Evolutionary conservation across 30 jellyfish, hydroid and myxozoan genomes (phyloP).

Genomic region (Cassiopea andromeda): DNA sequence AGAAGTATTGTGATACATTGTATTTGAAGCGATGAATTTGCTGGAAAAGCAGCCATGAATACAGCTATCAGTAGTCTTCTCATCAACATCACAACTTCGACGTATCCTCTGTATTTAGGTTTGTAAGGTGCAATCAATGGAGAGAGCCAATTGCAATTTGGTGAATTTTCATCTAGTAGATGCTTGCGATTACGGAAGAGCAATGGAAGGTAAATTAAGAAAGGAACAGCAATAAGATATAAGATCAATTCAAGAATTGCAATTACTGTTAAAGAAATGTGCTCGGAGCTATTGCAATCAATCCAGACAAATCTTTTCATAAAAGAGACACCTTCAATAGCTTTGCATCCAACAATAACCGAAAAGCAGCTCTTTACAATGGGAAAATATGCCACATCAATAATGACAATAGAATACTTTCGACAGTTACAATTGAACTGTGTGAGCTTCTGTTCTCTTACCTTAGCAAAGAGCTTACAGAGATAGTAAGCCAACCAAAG

Average conservation of each 20-base stretch:
- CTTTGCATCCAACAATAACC: slow-evolving; percentile 22
- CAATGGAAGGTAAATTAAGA: slow-evolving; percentile 40
- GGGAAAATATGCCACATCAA: neutral
- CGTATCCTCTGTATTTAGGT: slow-evolving; percentile 14
- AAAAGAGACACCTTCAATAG: slow-evolving; percentile 26
- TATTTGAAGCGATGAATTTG: slow-evolving; percentile 25
- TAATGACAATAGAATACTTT: too few relatives aligned
- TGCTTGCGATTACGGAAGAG: slow-evolving; percentile 23
- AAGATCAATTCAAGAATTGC: slow-evolving; percentile 26
- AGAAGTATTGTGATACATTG: neutral
- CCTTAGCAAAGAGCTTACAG: too few relatives aligned
- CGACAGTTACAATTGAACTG: too few relatives aligned
- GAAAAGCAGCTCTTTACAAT: neutral
- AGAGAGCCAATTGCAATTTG: slow-evolving; percentile 40
- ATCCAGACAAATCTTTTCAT: slow-evolving; percentile 49
- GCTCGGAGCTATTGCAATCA: slow-evolving; percentile 15
- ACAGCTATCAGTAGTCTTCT: slow-evolving; percentile 48
- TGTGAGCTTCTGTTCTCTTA: too few relatives aligned
- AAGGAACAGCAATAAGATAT: slow-evolving; percentile 52
- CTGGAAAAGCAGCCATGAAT: slow-evolving; percentile 24
- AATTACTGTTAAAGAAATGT: slow-evolving; percentile 11
- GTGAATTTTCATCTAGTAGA: slow-evolving; percentile 6
- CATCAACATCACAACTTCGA: slow-evolving; percentile 38
- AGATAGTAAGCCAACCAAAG: too few relatives aligned
- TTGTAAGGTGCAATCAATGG: slow-evolving; percentile 26